Conservation (phyloP, 2,888 invertebrate genomes). For the Anorthoa munda region DNA sequence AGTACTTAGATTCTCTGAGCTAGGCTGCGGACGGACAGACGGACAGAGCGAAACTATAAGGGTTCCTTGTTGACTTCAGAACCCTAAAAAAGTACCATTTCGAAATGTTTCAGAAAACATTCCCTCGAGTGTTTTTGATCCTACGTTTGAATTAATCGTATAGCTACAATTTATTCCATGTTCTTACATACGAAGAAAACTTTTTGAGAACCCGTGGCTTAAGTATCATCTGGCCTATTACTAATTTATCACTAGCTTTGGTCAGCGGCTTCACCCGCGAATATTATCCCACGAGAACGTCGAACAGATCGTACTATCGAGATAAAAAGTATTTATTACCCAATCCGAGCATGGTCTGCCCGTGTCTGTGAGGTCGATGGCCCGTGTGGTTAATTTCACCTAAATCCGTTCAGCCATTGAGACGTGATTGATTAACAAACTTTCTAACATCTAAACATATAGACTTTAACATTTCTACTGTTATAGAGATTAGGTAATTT, state of each 20-base stretch:
- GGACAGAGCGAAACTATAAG: too few relatives aligned
- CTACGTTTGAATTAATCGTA: conserved; percentile 7
- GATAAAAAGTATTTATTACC: background rate
- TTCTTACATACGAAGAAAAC: background rate
- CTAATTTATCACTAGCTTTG: background rate
- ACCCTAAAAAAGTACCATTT: background rate
- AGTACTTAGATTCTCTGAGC: too few relatives aligned
- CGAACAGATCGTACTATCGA: background rate
- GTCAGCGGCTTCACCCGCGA: too few relatives aligned
- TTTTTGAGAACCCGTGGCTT: background rate
- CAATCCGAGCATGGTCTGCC: too few relatives aligned
- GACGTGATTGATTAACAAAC: too few relatives aligned
- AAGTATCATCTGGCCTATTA: background rate
- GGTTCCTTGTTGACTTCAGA: too few relatives aligned
- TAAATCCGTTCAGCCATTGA: background rate
- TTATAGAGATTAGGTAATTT: too few relatives aligned
- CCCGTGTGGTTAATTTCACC: background rate
- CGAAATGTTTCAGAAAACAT: background rate
- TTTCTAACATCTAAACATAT: too few relatives aligned
- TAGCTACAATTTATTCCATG: background rate
- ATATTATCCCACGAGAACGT: too few relatives aligned
- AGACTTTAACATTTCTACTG: too few relatives aligned
- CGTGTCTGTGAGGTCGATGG: too few relatives aligned
- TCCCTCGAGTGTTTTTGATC: background rate
- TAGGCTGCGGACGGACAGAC: too few relatives aligned